Evolutionary conservation across 2,113 vertebrate genomes (phyloP).

Genomic region (Anguilla japonica): DNA sequence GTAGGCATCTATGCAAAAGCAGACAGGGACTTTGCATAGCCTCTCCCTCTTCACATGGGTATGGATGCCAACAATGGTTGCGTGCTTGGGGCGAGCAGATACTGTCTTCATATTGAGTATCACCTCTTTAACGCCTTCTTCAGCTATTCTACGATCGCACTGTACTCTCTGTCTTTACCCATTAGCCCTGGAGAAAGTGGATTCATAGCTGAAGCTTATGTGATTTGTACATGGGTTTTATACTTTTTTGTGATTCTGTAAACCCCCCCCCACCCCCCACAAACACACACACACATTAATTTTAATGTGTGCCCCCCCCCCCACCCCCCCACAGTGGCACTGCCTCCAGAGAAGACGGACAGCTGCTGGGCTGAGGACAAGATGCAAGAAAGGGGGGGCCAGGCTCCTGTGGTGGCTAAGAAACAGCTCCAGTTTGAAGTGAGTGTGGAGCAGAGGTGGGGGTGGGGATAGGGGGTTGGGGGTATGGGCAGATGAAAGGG

Average conservation of each 20-base stretch:
- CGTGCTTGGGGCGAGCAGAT: not conserved
- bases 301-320: not conserved
- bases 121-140: not conserved
- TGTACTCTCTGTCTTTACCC: no score
- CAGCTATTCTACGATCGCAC: no score
- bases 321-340: conserved; percentile 77
- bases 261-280: not conserved
- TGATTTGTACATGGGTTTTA: not conserved
- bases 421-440: conserved; percentile 98
- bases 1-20: not conserved
- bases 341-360: conserved; percentile 91
- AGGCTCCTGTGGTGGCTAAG: conserved; percentile 70
- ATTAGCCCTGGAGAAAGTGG: no score
- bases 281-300: not conserved
- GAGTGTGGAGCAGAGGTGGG: conserved; percentile 55
- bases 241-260: not conserved
- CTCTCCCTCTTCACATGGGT: not conserved
- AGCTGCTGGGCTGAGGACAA: conserved; percentile 85
- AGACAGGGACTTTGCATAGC: not conserved
- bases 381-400: conserved; percentile 78
- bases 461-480: no score
- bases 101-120: not conserved
- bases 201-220: not conserved
- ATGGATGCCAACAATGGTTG: not conserved
- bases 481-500: no score